Evolutionary conservation across 1,140 invertebrate species (phyloP).

Genomic region (Hydropsyche tenuis): DNA sequence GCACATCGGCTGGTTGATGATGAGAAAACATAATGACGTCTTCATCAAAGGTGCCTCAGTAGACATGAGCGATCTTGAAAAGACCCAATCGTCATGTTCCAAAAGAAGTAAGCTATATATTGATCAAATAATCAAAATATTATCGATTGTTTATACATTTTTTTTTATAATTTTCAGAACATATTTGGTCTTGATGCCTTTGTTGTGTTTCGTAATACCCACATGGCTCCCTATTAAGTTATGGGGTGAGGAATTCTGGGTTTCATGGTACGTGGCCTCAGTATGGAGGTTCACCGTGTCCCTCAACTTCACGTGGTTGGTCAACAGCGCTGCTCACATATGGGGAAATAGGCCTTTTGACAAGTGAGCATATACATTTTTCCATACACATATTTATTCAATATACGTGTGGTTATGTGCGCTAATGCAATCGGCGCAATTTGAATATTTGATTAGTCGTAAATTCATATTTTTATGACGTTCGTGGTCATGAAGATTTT

Average conservation of each 20-base stretch:
- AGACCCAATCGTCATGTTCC: conserved; percentile 71
- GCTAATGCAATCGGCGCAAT: no score
- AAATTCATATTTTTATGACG: no score
- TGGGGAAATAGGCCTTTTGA: conserved; percentile 73
- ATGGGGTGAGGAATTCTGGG: conserved; percentile 78
- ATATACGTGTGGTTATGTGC: not conserved
- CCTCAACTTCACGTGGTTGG: conserved; percentile 85
- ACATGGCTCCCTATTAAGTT: conserved; percentile 66
- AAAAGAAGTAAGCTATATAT: conserved; percentile 60
- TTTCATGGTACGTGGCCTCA: conserved; percentile 68
- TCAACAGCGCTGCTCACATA: conserved; percentile 87
- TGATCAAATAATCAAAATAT: not conserved
- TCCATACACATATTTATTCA: not conserved
- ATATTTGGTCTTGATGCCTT: conserved; percentile 74
- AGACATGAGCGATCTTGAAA: conserved; percentile 80
- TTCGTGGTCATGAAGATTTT: no score
- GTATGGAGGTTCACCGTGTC: conserved; percentile 62
- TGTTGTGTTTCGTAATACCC: conserved; percentile 75
- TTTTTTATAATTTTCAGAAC: conserved; percentile 61
- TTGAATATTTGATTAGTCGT: no score
- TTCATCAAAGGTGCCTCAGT: conserved; percentile 77
- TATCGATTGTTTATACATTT: conserved; percentile 1
- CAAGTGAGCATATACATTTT: conserved; percentile 59
- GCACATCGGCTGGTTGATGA: conserved; percentile 90
- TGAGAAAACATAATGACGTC: conserved; percentile 86